phyloP scores from a whole-genome alignment of 2,113 vertebrate species.

The Nestor notabilis region DNA sequence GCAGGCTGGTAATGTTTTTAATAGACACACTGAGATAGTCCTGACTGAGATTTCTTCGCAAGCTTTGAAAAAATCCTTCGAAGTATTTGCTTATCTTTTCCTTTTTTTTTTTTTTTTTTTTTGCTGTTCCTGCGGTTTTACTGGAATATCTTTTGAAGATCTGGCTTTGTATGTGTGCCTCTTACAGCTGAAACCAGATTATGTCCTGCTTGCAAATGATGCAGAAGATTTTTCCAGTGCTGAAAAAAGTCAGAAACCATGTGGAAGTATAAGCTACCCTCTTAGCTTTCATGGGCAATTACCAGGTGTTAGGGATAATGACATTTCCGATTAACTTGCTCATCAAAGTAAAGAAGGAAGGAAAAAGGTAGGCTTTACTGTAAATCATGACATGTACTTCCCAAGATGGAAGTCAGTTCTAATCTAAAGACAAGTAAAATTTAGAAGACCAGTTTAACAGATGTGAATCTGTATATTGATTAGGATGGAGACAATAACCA shows the following conservation, averaged over 20 bases:
- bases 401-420: background rate
- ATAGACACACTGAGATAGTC: background rate
- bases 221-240: background rate
- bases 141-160: background rate
- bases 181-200: background rate
- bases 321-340: background rate
- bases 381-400: rapidly evolving
- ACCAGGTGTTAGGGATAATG: background rate
- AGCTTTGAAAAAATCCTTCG: background rate
- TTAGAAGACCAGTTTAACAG: background rate
- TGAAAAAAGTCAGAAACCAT: background rate
- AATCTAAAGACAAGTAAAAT: background rate
- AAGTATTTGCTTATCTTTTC: background rate
- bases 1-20: background rate
- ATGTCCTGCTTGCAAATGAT: background rate
- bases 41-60: background rate
- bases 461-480: background rate
- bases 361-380: background rate
- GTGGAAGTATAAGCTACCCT: background rate
- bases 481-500: background rate
- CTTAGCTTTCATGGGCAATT: background rate
- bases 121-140: background rate
- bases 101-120: rapidly evolving
- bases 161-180: rapidly evolving
- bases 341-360: background rate